A percentile compares a stretch with the other conserved stretches of the same genome.
These are phyloP conservation scores for Bombus soroeensis DNA, from an alignment of 1,140 invertebrate genomes.

Conservation along the genomic window DNA sequence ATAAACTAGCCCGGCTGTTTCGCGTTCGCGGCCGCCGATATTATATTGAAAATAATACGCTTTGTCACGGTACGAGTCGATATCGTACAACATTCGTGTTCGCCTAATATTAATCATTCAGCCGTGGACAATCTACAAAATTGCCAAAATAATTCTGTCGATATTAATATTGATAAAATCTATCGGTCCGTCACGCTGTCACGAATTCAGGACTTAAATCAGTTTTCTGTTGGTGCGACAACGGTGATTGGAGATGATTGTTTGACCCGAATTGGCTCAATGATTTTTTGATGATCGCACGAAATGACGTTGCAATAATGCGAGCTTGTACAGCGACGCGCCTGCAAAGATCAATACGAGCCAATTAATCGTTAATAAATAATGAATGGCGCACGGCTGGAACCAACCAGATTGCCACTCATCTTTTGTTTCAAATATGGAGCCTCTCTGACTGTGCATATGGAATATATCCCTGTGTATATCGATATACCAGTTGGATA, in stretches of 20 bases:
- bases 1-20: neutral
- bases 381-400: constrained; percentile 59
- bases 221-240: constrained; percentile 9
- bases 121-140: neutral
- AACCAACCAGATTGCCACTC: constrained; percentile 45
- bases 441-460: neutral
- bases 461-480: constrained; percentile 16
- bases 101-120: constrained; percentile 1
- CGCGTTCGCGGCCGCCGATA: neutral
- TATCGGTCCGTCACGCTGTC: neutral
- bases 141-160: constrained; percentile 17
- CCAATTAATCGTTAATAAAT: constrained; percentile 78
- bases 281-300: constrained; percentile 54
- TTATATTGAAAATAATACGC: neutral
- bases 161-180: constrained; percentile 9
- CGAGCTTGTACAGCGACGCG: constrained; percentile 7
- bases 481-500: constrained; percentile 69
- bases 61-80: neutral
- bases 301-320: constrained; percentile 42
- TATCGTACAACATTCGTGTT: neutral
- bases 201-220: neutral
- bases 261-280: constrained; percentile 25
- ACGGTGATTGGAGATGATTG: constrained; percentile 28
- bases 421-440: constrained; percentile 47
- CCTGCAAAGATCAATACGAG: constrained; percentile 52